Base-by-base conservation (phyloP, 2,888 invertebrate species). In the Amphipyra berbera region DNA sequence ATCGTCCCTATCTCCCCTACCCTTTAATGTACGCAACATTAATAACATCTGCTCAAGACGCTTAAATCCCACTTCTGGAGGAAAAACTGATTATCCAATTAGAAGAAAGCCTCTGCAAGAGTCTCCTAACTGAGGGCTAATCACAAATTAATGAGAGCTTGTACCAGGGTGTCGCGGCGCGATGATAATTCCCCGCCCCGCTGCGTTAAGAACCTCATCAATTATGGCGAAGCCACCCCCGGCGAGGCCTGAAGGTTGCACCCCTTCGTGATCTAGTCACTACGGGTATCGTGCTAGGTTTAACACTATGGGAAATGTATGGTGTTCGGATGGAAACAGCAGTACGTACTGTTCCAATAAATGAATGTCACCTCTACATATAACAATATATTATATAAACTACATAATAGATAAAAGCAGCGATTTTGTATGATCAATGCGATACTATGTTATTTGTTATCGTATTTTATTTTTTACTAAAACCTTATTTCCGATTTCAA, bases 161-260 rank as follows among this genome's bases (percentile, higher is more conserved):
- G 93, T 92, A 91, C 85, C 86, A 84, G 84, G 86, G 91, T 90
- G 92, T 92, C 91, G 91, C 83, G 85, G 83, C 83, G 87, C 88
- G 88, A 92, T 93, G 93, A 94, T 93, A 93, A 93, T 92, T 91
- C 90, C 85, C 86, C 89, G 85, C 93, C 92, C 94, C 89, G 92
- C 93, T 89, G 95, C 88, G 94, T 92, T 92, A 94, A 95, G 94
- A 94, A 91, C 90, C 90, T 92, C 94, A 94, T 95, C 93, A 92
- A 95, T 95, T 95, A 95, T 91, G 90, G 90, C 86, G 83, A 84
- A 92, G 87, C 89, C 89, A 87, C 92, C 92, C 92, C 89, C 60
- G 50, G 49, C 35, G 61, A 63, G 74, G 58, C 54, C 63, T 66
- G 64, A 60, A 72, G 85, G 70, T 79, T 84, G 84, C 86, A 87